Percentiles rank a stretch among this genome's conserved stretches.
Conservation (phyloP, 2,888 invertebrate species). For the Tetrapedia diversipes region DNA sequence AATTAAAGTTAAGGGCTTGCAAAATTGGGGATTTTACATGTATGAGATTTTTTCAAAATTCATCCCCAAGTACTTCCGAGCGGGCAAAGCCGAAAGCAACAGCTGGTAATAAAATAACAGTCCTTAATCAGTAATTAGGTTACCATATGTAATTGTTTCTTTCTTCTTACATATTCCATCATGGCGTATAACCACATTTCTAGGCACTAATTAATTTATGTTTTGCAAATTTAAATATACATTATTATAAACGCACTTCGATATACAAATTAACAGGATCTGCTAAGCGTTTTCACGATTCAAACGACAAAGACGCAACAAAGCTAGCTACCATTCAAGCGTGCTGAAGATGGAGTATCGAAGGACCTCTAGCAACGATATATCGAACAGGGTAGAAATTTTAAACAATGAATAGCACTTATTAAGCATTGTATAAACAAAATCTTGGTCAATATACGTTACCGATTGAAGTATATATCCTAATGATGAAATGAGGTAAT, state of each 20-base stretch:
- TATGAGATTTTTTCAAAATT: too few species aligned
- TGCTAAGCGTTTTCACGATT: not conserved
- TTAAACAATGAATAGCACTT: too few species aligned
- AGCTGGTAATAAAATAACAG: too few species aligned
- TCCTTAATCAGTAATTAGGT: not conserved
- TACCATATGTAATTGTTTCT: not conserved
- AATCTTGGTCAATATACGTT: too few species aligned
- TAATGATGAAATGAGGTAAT: too few species aligned
- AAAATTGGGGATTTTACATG: too few species aligned
- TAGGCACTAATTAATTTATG: not conserved
- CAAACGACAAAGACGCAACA: not conserved
- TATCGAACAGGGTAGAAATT: constrained; percentile 25
- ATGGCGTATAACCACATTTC: not conserved
- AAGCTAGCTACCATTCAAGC: not conserved
- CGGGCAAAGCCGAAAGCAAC: too few species aligned
- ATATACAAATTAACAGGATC: constrained; percentile 5
- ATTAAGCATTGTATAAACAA: too few species aligned
- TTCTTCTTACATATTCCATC: not conserved
- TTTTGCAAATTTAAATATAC: not conserved
- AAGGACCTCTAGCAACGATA: constrained; percentile 5
- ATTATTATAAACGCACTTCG: not conserved
- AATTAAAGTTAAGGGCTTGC: too few species aligned
- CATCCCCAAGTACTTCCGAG: too few species aligned
- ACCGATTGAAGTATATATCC: too few species aligned
- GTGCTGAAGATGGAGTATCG: constrained; percentile 17